Conservation (phyloP, 2,113 vertebrate genomes). For the Lepus timidus region DNA sequence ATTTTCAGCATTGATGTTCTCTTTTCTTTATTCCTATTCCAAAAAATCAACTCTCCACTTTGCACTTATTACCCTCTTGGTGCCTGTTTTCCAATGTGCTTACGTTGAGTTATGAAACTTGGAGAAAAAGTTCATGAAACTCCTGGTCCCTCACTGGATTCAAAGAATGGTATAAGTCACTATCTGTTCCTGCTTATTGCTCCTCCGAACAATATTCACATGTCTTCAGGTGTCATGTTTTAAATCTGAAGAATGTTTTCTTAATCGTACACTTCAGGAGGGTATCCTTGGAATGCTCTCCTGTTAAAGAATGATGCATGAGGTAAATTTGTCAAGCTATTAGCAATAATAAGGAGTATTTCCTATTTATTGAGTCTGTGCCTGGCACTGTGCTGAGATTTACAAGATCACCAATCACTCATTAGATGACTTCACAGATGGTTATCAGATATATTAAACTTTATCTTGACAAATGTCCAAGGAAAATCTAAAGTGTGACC, state of each 20-base stretch:
- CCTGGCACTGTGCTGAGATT: not conserved
- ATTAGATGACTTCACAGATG: not conserved
- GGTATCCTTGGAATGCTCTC: not conserved
- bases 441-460: not conserved
- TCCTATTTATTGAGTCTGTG: not conserved
- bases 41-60: not conserved
- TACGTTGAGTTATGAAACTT: not conserved
- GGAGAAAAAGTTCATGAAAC: not conserved
- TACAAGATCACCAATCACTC: not conserved
- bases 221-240: not conserved
- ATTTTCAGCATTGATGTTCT: not conserved
- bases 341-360: not conserved
- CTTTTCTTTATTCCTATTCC: not conserved
- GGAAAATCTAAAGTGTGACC: slow-evolving; percentile 12
- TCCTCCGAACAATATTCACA: not conserved
- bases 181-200: not conserved
- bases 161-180: not conserved
- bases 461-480: not conserved
- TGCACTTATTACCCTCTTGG: not conserved
- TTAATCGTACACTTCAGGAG: not conserved
- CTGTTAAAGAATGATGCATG: not conserved
- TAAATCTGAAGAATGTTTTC: not conserved
- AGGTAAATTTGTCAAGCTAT: slow-evolving; percentile 10
- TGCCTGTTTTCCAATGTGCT: slow-evolving; percentile 24
- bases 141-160: not conserved